These are phyloP conservation scores for Acipenser transmontanus DNA, from an alignment of 2,797 vertebrate genomes.

Conservation along the genomic window DNA sequence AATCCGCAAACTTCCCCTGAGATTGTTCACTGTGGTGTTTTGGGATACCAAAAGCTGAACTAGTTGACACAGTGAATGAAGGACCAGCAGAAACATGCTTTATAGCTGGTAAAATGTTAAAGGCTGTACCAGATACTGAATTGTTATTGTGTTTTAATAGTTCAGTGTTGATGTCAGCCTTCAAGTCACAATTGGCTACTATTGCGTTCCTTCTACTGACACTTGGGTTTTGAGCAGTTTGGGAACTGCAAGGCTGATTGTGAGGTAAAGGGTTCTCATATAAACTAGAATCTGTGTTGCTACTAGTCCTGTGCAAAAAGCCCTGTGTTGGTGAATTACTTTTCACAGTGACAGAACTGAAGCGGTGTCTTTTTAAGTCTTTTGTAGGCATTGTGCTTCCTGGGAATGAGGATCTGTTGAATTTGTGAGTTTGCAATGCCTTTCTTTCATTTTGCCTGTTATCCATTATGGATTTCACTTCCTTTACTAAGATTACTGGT, in stretches of 20 bases:
- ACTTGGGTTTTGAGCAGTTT: slow-evolving; percentile 19
- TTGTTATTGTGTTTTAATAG: slow-evolving; percentile 42
- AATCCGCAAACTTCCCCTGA: slow-evolving; percentile 44
- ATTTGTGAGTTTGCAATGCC: too few species aligned
- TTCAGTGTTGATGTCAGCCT: slow-evolving; percentile 34
- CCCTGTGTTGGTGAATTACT: slow-evolving; percentile 28
- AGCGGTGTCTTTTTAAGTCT: too few species aligned
- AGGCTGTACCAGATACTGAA: slow-evolving; percentile 21
- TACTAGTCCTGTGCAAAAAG: slow-evolving; percentile 37
- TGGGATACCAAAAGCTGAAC: slow-evolving; percentile 38
- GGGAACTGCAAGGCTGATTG: slow-evolving; percentile 17
- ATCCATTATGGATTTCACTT: too few species aligned
- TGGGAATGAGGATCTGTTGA: too few species aligned
- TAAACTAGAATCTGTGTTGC: slow-evolving; percentile 12
- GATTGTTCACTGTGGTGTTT: slow-evolving; percentile 45
- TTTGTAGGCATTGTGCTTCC: too few species aligned
- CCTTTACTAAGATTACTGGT: too few species aligned
- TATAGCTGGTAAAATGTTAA: too few species aligned
- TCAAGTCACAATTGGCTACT: background rate
- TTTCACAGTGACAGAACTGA: background rate
- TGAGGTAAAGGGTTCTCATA: slow-evolving; percentile 15
- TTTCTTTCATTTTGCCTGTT: too few species aligned
- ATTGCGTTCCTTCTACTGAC: slow-evolving; percentile 45
- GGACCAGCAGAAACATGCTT: too few species aligned
- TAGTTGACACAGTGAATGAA: slow-evolving; percentile 8